Base-by-base conservation (phyloP, 2,113 vertebrate genomes). In the Melanerpes formicivorus region DNA sequence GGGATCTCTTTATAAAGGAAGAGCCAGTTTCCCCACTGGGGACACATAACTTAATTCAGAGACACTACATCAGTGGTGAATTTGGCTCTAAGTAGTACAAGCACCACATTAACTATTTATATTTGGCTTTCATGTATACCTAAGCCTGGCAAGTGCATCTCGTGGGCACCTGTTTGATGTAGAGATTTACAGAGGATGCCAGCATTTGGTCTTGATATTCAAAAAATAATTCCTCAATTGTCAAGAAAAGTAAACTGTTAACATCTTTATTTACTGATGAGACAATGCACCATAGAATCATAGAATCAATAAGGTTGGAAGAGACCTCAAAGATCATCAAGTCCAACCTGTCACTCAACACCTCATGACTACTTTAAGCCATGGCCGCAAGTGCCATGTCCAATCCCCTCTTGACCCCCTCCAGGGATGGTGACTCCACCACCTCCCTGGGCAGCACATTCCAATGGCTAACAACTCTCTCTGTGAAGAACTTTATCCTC, bases 261-360 rank as follows among this genome's bases (percentile, higher is more conserved):
- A 95, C 95, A 96, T 97, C 96, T 97, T 97, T 97, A 97, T 97
- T 97, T 97, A 97, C 97, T 95, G 80, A 89, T 74, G 88, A 95
- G 90, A 90, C 46, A 91, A 92, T 15, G 4, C 75, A 48, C 90
- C 90, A 40, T 40, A 40, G 11, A 40, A 40, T 40, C 40, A 40
- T 40, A 40, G 40, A 40, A 40, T 40, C 40, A 40, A 40, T 40
- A 40, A 40, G 40, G 40, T 40, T 40, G 40, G 40, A 40, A 40
- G 40, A 40, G 40, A 40, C 40, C 40, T 40, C 40, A 11, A 40
- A 40, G 40, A 40, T 40, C 40, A 40, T 40, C 40, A 40, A 40
- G 40, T 40, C 40, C 40, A 40, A 40, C 40, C 40, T 40, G 40
- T 40, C 40, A 40, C 40, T 10, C 40, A 40, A 40, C 40, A 40